Base-by-base conservation (phyloP, 2,797 vertebrate species). In the Aldrovandia affinis region DNA sequence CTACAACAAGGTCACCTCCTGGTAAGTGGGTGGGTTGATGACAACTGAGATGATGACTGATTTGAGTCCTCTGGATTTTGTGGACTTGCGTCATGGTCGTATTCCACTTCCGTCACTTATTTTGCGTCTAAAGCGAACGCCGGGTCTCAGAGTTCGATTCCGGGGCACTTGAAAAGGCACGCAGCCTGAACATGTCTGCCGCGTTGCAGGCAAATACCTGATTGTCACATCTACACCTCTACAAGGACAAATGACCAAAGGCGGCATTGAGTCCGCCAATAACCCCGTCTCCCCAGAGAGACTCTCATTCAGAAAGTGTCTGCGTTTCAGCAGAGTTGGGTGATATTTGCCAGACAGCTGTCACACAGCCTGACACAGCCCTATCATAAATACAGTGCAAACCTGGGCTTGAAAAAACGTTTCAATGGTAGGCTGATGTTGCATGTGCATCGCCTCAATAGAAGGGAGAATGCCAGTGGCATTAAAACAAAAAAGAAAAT, bases 61-160 rank as follows among this genome's bases (percentile, higher is more conserved):
- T 88, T 68, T 65, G 81, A 89, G 88, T 90, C 88, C 85, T 55
- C 42, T 6, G 87, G 85, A 90, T 88, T 90, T 88, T 81, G 80
- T 55, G 80, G 86, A 81, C 86, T 87, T 86, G 47, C 75, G 79
- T 36, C 18, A n/a, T 30, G 14, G 33, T 4, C 18, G 22, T 75
- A 50, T 78, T 63, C 59, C 78, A 65, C 9, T n/a, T 42, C 22
- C 2, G 47, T n/a, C 65, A 57, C 70, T 78, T 77, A 36, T 81
- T 75, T 79, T 86, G 70, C 65, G 59, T 61, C n/a, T 83, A 65
- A 85, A 85, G 83, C 86, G 57, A 81, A 54, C 36, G 14, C 42
- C 9, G 36, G 70, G 70, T 54, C 79, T 33, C 80, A 75, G 61
- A 47, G 75, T 80, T 78, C 63, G 87, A 83, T 81, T 86, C 36